Base-by-base conservation (phyloP, 2,888 invertebrate genomes). In the Zonitis immaculata region DNA sequence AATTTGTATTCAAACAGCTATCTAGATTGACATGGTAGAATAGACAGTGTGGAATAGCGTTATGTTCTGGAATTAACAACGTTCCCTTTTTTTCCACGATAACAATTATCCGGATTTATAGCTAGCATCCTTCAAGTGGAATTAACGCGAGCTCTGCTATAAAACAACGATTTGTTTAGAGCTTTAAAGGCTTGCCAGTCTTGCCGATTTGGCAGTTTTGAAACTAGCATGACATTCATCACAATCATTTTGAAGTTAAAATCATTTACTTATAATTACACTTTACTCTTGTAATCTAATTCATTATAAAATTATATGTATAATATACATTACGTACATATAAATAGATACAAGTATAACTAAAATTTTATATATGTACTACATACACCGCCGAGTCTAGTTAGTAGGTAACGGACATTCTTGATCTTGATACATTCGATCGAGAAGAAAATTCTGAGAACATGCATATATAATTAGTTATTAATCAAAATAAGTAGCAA, bases 81-180 rank as follows among this genome's bases (percentile, higher is more conserved):
- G 66, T 56, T 35, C 9, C 18, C 61, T 60, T 69, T 70, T 66
- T 69, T 68, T 66, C 70, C 68, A 67, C 67, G 69, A 71, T 72
- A 71, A 72, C 71, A 71, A 70, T 71, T 72, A 72, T 72, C 71
- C 70, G 68, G 69, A 73, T 73, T 72, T 71, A 73, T 73, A 67
- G 71, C 62, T 64, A 67, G 64, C 73, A 73, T 73, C 71, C 69
- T 68, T 73, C 73, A 73, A 71, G 69, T 66, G 70, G 72, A 71
- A 73, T 73, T 73, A 73, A 67, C 71, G 69, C 68, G 64, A 64
- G 66, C 69, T 63, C 60, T 60, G 68, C 70, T 69, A 70, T 71
- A 72, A 73, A 72, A 71, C 70, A 67, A 63, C 72, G 67, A 73
- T 73, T 73, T 72, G 70, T 73, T 71, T 71, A 64, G 59, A 66